Conservation (phyloP, 2,888 invertebrate species). For the Aphodius sticticus region DNA sequence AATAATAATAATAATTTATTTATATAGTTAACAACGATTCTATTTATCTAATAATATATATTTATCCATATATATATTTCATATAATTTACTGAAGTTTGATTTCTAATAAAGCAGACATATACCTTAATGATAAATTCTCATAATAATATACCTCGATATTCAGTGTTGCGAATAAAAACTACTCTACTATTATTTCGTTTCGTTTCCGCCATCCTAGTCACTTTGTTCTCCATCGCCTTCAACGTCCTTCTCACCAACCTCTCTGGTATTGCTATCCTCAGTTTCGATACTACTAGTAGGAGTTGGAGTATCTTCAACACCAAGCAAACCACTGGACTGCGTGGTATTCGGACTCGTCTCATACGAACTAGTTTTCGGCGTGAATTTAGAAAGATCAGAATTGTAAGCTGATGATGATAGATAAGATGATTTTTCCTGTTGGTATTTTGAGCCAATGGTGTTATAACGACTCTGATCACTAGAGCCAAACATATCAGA, state of each 20-base stretch:
- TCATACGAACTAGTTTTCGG: conserved; percentile 48
- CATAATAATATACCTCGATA: conserved; percentile 20
- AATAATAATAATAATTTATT: conserved; percentile 57
- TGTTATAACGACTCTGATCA: conserved; percentile 39
- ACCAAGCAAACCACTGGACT: conserved; percentile 50
- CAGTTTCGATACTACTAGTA: conserved; percentile 67
- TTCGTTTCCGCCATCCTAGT: conserved; percentile 49
- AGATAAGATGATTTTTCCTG: conserved; percentile 52
- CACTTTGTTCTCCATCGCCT: conserved; percentile 67
- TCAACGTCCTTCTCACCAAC: conserved; percentile 66
- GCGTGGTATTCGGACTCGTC: conserved; percentile 50
- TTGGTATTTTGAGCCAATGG: conserved; percentile 51
- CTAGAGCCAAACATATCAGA: conserved; percentile 33
- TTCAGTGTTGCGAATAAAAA: conserved; percentile 7
- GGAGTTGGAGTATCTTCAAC: conserved; percentile 65
- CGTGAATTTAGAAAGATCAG: conserved; percentile 50
- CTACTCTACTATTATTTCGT: conserved; percentile 9
- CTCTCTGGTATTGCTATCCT: conserved; percentile 64
- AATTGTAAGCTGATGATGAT: conserved; percentile 49
- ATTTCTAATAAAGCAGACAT: conserved; percentile 58
- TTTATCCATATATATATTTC: conserved; percentile 18
- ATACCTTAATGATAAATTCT: conserved; percentile 29
- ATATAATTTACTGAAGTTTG: conserved; percentile 50
- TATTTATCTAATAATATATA: conserved; percentile 48
- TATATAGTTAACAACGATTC: conserved; percentile 59